A percentile compares a stretch with the other conserved stretches of the same genome.
Evolutionary conservation across 2,888 invertebrate species (phyloP).

Genomic region (Tipula vernalis): DNA sequence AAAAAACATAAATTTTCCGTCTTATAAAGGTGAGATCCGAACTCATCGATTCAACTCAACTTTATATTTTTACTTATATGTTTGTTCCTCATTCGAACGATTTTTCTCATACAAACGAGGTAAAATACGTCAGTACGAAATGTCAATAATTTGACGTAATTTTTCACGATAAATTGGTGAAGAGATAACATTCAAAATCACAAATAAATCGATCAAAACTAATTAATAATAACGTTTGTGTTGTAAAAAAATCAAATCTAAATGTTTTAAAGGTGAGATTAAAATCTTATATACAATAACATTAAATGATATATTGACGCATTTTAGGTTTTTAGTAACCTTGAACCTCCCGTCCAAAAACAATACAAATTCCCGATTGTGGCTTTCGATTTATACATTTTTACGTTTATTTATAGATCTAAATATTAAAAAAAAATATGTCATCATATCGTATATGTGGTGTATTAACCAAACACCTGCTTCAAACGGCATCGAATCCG

Average conservation of each 20-base stretch:
- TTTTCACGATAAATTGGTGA: not conserved
- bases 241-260: not conserved
- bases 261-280: not conserved
- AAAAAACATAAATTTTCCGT: too few relatives aligned
- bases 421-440: not conserved
- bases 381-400: not conserved
- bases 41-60: not conserved
- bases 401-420: not conserved
- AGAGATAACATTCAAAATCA: not conserved
- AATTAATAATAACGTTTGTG: not conserved
- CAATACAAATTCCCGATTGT: not conserved
- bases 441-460: conserved; percentile 10
- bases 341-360: not conserved
- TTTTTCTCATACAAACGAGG: not conserved
- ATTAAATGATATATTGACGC: not conserved
- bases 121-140: not conserved
- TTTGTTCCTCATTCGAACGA: too few relatives aligned
- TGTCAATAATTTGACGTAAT: not conserved
- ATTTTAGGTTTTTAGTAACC: not conserved
- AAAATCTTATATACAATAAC: not conserved
- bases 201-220: not conserved
- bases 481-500: not conserved
- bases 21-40: too few relatives aligned
- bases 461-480: not conserved
- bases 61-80: too few relatives aligned